Evolutionary conservation across 2,888 invertebrate genomes (phyloP).

Genomic region (Scaptomyza reducta): DNA sequence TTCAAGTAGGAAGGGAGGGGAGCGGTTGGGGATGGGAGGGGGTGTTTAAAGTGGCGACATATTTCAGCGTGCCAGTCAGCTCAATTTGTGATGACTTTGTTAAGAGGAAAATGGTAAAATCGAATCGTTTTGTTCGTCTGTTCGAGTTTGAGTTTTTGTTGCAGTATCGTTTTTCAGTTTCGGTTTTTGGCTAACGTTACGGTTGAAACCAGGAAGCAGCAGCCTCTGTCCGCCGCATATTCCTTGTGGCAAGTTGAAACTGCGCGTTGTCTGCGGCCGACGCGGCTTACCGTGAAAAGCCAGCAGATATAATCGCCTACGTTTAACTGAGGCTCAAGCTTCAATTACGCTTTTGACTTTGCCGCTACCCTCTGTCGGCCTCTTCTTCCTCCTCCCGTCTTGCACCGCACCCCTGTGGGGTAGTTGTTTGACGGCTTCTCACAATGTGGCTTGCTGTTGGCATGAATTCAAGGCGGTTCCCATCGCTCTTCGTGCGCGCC

Average conservation of each 20-base stretch:
- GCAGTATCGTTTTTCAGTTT: slow-evolving; percentile 15
- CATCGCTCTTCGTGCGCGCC: slow-evolving; percentile 48
- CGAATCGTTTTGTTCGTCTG: slow-evolving; percentile 36
- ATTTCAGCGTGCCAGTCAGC: slow-evolving; percentile 50
- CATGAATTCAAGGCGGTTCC: slow-evolving; percentile 42
- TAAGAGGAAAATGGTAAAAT: slow-evolving; percentile 25
- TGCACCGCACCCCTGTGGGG: background rate
- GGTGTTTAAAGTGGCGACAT: slow-evolving; percentile 34
- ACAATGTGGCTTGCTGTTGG: slow-evolving; percentile 29
- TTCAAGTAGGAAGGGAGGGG: background rate
- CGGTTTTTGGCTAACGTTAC: slow-evolving; percentile 41
- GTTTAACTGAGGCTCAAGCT: slow-evolving; percentile 70
- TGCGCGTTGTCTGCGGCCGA: slow-evolving; percentile 35
- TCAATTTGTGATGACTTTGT: slow-evolving; percentile 61
- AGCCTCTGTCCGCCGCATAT: slow-evolving; percentile 42
- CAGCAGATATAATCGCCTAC: slow-evolving; percentile 71
- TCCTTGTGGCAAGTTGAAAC: slow-evolving; percentile 65
- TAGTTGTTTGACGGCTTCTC: slow-evolving; percentile 59
- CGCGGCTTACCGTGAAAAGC: slow-evolving; percentile 56
- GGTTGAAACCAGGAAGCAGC: slow-evolving; percentile 70
- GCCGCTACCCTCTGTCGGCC: slow-evolving; percentile 26
- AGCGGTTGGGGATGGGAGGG: background rate
- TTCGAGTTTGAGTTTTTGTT: slow-evolving; percentile 18
- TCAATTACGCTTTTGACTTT: slow-evolving; percentile 74
- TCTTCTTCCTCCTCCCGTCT: background rate